phyloP scores from a whole-genome alignment of 37 sponge, comb jelly and placozoan genomes.

The Theonella swinhoei region DNA sequence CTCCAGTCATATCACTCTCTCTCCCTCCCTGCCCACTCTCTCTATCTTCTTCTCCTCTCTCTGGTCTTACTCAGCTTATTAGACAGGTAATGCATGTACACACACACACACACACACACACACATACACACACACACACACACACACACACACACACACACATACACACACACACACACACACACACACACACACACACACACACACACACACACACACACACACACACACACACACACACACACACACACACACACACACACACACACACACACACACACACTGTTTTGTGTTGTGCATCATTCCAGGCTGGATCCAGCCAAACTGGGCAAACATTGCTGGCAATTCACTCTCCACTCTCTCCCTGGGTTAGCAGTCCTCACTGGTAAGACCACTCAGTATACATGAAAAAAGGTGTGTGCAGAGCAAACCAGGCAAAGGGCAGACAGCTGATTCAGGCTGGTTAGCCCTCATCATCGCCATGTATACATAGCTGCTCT shows the following conservation, averaged over 20 bases:
- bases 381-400: background rate
- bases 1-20: conserved; percentile 58
- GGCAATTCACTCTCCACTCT: background rate
- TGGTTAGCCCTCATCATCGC: no score
- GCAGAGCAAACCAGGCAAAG: no score
- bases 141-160: background rate
- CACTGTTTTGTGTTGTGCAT: background rate
- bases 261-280: no score
- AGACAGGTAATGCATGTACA: conserved; percentile 52
- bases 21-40: conserved; percentile 54
- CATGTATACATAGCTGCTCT: no score
- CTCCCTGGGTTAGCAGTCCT: background rate
- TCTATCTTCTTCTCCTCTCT: conserved; percentile 55
- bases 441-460: no score
- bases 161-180: no score
- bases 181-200: no score
- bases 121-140: background rate
- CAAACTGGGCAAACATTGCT: background rate
- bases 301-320: background rate
- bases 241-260: no score
- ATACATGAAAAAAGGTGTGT: no score
- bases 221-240: no score
- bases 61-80: conserved; percentile 35
- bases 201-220: no score
- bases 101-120: background rate